Evolutionary conservation across 2,113 vertebrate genomes (phyloP), one percentile per base, ranked within the genome.

Genomic region (Lepisosteus osseus): DNA sequence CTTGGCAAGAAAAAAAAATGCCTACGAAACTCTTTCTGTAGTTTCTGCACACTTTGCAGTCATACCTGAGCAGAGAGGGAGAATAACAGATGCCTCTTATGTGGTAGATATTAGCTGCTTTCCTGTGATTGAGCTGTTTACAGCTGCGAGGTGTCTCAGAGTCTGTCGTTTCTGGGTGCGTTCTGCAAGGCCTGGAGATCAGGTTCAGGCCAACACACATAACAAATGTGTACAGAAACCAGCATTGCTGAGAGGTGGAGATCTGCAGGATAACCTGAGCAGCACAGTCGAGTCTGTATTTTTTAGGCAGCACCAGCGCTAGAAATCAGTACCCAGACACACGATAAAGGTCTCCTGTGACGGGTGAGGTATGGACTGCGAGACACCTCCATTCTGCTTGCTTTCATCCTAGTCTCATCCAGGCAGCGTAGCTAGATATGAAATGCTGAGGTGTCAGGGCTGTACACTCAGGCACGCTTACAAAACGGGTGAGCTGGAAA

Each of bases 1-100:
- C 74, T 56, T 17, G 69, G 69, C 55, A 72, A 65, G 62, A 72
- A 66, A 66, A 17, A 67, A 65, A 71, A 61, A 56, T 69, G 56
- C 7, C 29, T 51, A 51, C 47, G 9, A 51, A 5, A 51, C 9
- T 51, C 5, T 51, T 51, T 9, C 47, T 51, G 47, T 42, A 5
- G 65, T 11, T 14, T 43, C 45, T 14, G 65, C 57, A 7, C 40
- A 44, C 3, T 42, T 14, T 15, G 11, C 54, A 4, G 54, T 61
- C 42, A 7, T 43, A 59, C 54, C 55, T 59, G 40, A 7, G 54
- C 40, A 41, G 5, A 42, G 12, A 61, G 6, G 41, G 29, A 3
- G 3, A 44, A 41, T 1, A 11, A 29, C 40, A 14, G 67, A 51
- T 11, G 44, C 40, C 61, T 62, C 63, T 47, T 42, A 47, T 61